Conservation (phyloP, 2,888 invertebrate genomes). For the Lithosia quadra region DNA sequence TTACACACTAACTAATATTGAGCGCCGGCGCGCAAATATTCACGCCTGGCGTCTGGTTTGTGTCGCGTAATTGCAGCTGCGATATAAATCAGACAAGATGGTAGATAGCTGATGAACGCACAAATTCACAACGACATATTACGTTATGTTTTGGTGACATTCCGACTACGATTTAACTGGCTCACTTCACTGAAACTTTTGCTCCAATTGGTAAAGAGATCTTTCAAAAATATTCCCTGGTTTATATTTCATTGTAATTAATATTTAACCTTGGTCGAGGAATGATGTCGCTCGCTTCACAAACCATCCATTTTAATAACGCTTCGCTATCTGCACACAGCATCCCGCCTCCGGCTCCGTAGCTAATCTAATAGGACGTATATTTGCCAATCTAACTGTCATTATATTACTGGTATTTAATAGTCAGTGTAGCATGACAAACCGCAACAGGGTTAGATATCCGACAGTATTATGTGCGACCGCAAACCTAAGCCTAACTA, state of each 20-base stretch:
- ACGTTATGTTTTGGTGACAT: constrained; percentile 37
- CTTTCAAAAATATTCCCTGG: not conserved
- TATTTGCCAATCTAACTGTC: constrained; percentile 26
- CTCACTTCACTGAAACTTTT: constrained; percentile 21
- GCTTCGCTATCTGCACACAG: constrained; percentile 21
- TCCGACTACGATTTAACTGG: constrained; percentile 28
- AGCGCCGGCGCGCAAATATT: constrained; percentile 27
- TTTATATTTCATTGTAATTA: constrained; percentile 28
- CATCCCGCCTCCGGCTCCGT: constrained; percentile 18
- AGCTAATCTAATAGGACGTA: constrained; percentile 35
- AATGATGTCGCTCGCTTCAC: constrained; percentile 21
- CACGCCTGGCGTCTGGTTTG: constrained; percentile 50
- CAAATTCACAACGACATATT: constrained; percentile 34
- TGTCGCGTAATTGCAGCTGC: constrained; percentile 51
- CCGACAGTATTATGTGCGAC: constrained; percentile 4
- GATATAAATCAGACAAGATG: constrained; percentile 55
- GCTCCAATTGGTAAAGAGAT: constrained; percentile 1
- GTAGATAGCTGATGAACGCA: constrained; percentile 37
- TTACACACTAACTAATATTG: constrained; percentile 38
- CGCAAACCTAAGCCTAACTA: not conserved
- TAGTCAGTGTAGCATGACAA: constrained; percentile 35
- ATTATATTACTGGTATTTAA: not conserved
- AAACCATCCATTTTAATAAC: constrained; percentile 26
- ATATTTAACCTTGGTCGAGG: constrained; percentile 38
- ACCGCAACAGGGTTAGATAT: constrained; percentile 36